phyloP scores from a whole-genome alignment of 2,797 vertebrate genomes.

The Microchirus variegatus region DNA sequence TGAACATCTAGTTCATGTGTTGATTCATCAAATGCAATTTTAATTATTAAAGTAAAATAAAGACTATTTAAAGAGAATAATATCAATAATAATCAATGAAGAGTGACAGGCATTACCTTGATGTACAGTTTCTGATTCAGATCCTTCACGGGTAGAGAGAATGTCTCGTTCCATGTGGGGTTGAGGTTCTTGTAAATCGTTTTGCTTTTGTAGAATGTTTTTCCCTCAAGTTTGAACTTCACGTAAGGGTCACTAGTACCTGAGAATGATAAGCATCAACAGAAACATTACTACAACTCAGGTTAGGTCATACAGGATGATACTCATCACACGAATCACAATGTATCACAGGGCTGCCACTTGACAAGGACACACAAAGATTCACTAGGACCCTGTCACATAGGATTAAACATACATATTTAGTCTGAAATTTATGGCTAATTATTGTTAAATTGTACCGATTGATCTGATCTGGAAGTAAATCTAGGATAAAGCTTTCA shows the following conservation, averaged over 20 bases:
- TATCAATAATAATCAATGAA: neutral
- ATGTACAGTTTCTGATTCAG: slow-evolving; percentile 89
- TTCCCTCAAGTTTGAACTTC: slow-evolving; percentile 94
- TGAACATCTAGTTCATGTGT: slow-evolving; percentile 4
- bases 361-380: no score
- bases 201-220: slow-evolving; percentile 95
- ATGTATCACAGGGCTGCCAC: no score
- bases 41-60: no score
- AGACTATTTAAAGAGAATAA: neutral
- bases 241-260: slow-evolving; percentile 97
- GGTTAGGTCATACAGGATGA: neutral
- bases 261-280: slow-evolving; percentile 47
- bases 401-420: no score
- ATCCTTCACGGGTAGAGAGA: slow-evolving; percentile 88
- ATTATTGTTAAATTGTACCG: no score
- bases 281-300: neutral
- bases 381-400: no score
- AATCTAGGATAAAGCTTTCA: no score
- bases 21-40: no score
- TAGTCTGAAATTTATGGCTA: no score
- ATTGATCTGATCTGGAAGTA: no score
- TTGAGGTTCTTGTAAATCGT: slow-evolving; percentile 94
- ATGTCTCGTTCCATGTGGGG: slow-evolving; percentile 92
- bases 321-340: no score
- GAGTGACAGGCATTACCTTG: slow-evolving; percentile 80